Base-by-base conservation (phyloP, 2,888 invertebrate species). In the Stramonita haemastoma region DNA sequence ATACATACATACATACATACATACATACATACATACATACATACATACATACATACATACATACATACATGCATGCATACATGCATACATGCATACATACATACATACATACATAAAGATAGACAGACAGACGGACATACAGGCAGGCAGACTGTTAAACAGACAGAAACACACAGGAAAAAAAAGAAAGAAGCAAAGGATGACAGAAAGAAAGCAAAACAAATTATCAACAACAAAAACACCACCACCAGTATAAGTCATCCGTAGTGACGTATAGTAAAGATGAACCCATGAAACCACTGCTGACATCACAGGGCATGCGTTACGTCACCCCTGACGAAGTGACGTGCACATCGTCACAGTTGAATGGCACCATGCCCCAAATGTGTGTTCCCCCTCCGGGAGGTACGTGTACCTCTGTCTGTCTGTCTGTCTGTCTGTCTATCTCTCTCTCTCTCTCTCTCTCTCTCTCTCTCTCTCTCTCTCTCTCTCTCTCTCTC, bases 241-340 rank as follows among this genome's bases (percentile, higher is more conserved):
- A 2, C 2, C 46, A 46, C 46, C 4, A 46, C 46, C 46, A 46
- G 2, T 46, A 8, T 46, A 5, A 46, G 46, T 46, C 46, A 46
- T 46, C 46, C 46, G 2, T 46, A 46, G 4, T 46, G 46, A 8
- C 46, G 8, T n/a, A n/a, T n/a, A n/a, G 46, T 46, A 46, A 46
- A 46, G 8, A 46, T 46, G 46, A 46, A 46, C 46, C 46, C 2
- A 46, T 46, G 4, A 8, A 46, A 46, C 46, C 46, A 46, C 46
- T 46, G 46, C 32, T 60, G 22, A n/a, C 19, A 15, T 34, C 29
- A n/a, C 79, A 89, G 89, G 89, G 89, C 15, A 60, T 85, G 66
- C 89, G 36, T 84, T 89, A 85, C 85, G 89, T 85, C 57, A 89
- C 89, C 15, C 89, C 85, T 1, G 89, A 89, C 70, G 89, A 89